Evolutionary conservation across 2,113 vertebrate species (phyloP).

Genomic region (Oryzias celebensis): DNA sequence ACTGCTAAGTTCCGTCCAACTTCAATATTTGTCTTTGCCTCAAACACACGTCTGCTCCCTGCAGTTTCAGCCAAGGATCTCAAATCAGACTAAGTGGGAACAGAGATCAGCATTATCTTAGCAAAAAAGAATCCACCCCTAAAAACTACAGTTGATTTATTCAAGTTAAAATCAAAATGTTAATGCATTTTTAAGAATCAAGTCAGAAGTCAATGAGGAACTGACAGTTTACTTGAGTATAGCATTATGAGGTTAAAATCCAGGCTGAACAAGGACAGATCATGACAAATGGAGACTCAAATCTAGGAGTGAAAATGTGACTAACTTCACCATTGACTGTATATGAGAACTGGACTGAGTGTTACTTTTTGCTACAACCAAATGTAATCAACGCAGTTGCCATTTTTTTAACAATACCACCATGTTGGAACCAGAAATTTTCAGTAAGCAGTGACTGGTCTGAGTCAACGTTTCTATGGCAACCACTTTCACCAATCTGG

Average conservation of each 20-base stretch:
- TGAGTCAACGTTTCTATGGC: no score
- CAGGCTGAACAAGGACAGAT: conserved; percentile 62
- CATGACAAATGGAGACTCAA: conserved; percentile 68
- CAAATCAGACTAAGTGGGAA: conserved; percentile 44
- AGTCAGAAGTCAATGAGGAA: conserved; percentile 51
- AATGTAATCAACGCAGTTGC: no score
- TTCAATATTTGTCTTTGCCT: conserved; percentile 69
- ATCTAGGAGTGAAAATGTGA: conserved; percentile 66
- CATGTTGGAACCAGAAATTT: no score
- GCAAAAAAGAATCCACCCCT: conserved; percentile 13
- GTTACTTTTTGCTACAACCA: no score
- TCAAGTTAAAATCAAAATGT: conserved; percentile 33
- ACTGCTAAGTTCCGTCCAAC: conserved; percentile 44
- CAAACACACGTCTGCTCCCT: conserved; percentile 48
- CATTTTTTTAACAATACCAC: no score
- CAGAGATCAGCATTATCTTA: conserved; percentile 17
- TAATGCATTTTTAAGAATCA: background rate
- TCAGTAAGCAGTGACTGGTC: no score
- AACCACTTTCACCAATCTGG: no score
- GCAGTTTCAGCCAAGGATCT: conserved; percentile 41
- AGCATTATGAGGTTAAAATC: conserved; percentile 11
- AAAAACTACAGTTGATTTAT: conserved; percentile 26
- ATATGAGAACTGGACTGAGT: no score
- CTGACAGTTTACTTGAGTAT: conserved; percentile 43
- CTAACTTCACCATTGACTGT: conserved; percentile 56